Percentiles rank a stretch among this genome's conserved stretches.
Conservation (phyloP, 2,113 vertebrate species). For the Spea multiplicata region DNA sequence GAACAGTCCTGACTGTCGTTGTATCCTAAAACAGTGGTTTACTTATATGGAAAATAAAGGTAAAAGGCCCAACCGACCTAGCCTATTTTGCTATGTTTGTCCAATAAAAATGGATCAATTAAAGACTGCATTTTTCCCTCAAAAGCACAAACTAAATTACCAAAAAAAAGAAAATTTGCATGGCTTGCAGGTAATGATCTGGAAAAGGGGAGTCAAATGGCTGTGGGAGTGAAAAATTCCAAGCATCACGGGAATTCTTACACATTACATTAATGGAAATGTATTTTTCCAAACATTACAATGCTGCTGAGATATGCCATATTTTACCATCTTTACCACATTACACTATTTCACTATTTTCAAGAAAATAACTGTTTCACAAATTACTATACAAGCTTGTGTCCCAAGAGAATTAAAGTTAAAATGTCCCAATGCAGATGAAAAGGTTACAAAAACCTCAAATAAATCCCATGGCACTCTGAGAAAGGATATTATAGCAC, state of each 20-base stretch:
- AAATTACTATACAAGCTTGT: background rate
- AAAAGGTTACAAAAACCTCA: background rate
- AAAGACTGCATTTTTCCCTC: too few relatives aligned
- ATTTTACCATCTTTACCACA: background rate
- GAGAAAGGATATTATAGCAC: background rate
- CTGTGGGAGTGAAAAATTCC: background rate
- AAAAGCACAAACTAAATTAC: too few relatives aligned
- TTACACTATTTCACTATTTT: background rate
- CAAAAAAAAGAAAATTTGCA: background rate
- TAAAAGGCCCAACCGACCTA: too few relatives aligned
- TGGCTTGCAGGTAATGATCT: background rate
- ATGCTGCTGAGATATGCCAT: background rate
- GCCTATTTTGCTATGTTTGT: too few relatives aligned
- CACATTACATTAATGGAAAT: background rate
- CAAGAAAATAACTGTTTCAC: background rate
- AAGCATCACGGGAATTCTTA: background rate
- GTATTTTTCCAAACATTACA: background rate
- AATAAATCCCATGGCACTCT: constrained; percentile 3
- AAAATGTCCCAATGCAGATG: background rate
- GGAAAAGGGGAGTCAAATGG: background rate
- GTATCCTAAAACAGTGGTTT: too few relatives aligned
- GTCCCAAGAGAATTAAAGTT: background rate
- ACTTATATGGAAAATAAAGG: too few relatives aligned
- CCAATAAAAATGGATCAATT: too few relatives aligned
- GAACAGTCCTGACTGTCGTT: too few relatives aligned